Evolutionary conservation across 2,797 vertebrate genomes (phyloP).

Genomic region (Nothura maculosa): DNA sequence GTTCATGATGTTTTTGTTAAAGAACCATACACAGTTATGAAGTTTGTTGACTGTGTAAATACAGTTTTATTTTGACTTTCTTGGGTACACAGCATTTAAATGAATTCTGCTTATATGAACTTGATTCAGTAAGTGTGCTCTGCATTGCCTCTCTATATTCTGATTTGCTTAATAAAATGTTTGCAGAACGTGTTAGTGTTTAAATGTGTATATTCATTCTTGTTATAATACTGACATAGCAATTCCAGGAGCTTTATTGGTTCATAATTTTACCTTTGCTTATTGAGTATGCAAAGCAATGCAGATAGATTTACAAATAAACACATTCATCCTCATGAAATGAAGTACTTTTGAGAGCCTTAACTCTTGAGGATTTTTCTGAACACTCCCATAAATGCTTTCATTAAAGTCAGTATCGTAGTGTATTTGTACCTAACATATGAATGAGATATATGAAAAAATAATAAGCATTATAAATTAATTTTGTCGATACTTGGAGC

Average conservation of each 20-base stretch:
- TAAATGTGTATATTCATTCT: neutral
- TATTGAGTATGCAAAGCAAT: neutral
- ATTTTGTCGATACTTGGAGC: neutral
- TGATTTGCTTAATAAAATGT: neutral
- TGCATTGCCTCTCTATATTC: neutral
- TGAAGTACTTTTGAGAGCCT: neutral
- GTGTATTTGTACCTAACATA: neutral
- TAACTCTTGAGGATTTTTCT: neutral
- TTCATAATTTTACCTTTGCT: slow-evolving; percentile 13
- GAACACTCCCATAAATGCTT: neutral
- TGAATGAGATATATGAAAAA: neutral
- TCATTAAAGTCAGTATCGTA: neutral
- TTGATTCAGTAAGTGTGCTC: neutral
- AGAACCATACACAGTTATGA: neutral
- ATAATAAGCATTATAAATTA: neutral
- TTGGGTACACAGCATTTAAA: neutral
- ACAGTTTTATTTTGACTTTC: neutral
- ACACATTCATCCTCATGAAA: neutral
- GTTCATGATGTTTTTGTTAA: neutral
- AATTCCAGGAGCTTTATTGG: neutral
- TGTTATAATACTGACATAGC: neutral
- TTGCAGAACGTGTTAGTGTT: neutral
- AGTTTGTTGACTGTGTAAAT: neutral
- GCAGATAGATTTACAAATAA: slow-evolving; percentile 6
- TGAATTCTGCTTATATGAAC: neutral